Conservation (phyloP, 2,113 vertebrate genomes). For the Scytalopus superciliaris region DNA sequence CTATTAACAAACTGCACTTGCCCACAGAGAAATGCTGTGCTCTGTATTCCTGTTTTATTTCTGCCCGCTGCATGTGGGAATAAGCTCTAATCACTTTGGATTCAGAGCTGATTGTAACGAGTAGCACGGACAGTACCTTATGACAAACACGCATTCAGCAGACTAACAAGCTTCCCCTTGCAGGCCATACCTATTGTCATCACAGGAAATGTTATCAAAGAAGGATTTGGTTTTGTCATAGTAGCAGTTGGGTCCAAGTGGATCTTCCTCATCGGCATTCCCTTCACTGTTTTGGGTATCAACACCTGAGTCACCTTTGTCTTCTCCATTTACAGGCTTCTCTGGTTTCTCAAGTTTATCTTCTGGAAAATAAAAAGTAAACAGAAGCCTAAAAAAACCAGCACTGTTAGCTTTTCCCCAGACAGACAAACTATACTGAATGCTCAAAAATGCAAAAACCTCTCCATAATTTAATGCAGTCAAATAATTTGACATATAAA, state of each 20-base stretch:
- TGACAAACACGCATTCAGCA: neutral
- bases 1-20: neutral
- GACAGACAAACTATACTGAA: neutral
- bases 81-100: neutral
- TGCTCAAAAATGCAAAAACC: neutral
- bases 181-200: constrained; percentile 84
- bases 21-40: neutral
- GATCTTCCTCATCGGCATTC: constrained; percentile 88
- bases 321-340: constrained; percentile 91
- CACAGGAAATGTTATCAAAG: constrained; percentile 97
- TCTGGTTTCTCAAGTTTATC: constrained; percentile 87
- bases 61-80: neutral
- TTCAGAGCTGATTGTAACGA: neutral
- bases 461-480: neutral
- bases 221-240: constrained; percentile 99
- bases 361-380: constrained; percentile 76
- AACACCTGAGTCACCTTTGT: constrained; percentile 88
- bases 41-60: neutral
- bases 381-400: neutral
- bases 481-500: neutral
- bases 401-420: neutral
- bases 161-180: neutral
- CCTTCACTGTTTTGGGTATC: constrained; percentile 87
- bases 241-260: constrained; percentile 86
- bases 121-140: neutral